Base-by-base conservation (phyloP, 2,113 vertebrate species). In the Zapus hudsonius region DNA sequence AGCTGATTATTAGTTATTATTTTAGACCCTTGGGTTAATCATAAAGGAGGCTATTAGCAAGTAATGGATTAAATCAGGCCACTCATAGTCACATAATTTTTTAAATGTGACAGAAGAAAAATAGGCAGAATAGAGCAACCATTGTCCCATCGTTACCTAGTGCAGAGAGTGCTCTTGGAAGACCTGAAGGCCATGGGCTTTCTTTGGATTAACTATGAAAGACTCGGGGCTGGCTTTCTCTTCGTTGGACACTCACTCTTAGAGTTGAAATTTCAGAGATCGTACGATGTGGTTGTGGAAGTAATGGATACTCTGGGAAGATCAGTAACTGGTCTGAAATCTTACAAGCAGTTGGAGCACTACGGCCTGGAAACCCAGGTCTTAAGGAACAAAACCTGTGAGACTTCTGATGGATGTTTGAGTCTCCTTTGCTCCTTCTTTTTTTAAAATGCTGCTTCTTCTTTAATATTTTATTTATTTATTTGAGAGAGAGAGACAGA, bases 1-100 rank as follows among this genome's bases (percentile, higher is more conserved):
- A 92, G 64, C n/a, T 96, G 92, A 96, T 95, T 96, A 96, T 87
- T 75, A 73, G 92, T 78, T 82, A 91, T 93, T 95, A 95, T 92
- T 91, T 94, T 91, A 84, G 92, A 96, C 73, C 87, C 94, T 84
- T 75, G 40, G 91, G 81, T 67, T 94, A 92, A 92, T 94, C 76
- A 89, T 88, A 82, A 52, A 63, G 36, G 61, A 79, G 33, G 57
- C 1, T 93, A 3, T 89, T 95, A 95, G 66, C 70, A 97, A 59
- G 85, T 66, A 96, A 69, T 89, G 95, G 76, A 76, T 64, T 75
- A 96, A 81, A 96, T 15, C 80, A 86, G 57, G 61, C 81, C 42
- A 90, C 89, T 88, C 22, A 3, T 25, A 85, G 91, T 94, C 90
- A 78, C 95, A 67, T 72, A 73, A 11, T 75, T 94, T 88, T 38